Percentiles rank a stretch among this genome's conserved stretches.
Evolutionary conservation across 1,140 invertebrate genomes (phyloP).

Genomic region (Agrypnia vestita): DNA sequence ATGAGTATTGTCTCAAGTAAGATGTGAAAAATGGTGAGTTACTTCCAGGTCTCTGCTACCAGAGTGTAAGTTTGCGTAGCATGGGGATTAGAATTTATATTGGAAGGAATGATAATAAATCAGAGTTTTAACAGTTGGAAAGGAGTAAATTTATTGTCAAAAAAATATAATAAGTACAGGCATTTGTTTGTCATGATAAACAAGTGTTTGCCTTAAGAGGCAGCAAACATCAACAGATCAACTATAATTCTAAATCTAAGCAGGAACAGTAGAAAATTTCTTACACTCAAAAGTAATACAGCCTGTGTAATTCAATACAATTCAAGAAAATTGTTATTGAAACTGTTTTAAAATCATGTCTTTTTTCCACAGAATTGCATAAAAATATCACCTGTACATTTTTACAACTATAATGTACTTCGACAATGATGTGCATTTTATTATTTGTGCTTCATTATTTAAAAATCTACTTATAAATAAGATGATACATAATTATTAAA

Average conservation of each 20-base stretch:
- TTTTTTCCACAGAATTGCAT: constrained; percentile 24
- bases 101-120: background rate
- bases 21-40: too few species aligned
- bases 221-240: too few species aligned
- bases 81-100: background rate
- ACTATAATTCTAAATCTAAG: too few species aligned
- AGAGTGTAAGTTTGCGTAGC: too few species aligned
- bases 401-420: background rate
- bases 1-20: too few species aligned
- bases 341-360: constrained; percentile 13
- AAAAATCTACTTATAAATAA: background rate
- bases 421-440: constrained; percentile 22
- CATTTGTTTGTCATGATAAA: constrained; percentile 27
- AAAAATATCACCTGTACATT: constrained; percentile 11
- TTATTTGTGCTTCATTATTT: background rate
- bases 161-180: constrained; percentile 6
- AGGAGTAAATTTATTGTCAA: constrained; percentile 23
- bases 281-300: constrained; percentile 20
- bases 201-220: background rate
- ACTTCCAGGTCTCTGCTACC: too few species aligned
- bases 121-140: constrained; percentile 13
- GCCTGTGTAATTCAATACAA: constrained; percentile 4
- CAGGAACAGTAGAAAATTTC: constrained; percentile 17
- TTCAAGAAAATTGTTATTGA: constrained; percentile 22
- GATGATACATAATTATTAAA: background rate